Base-by-base conservation (phyloP, 2,888 invertebrate genomes). In the Eudasyphora cyanicolor region DNA sequence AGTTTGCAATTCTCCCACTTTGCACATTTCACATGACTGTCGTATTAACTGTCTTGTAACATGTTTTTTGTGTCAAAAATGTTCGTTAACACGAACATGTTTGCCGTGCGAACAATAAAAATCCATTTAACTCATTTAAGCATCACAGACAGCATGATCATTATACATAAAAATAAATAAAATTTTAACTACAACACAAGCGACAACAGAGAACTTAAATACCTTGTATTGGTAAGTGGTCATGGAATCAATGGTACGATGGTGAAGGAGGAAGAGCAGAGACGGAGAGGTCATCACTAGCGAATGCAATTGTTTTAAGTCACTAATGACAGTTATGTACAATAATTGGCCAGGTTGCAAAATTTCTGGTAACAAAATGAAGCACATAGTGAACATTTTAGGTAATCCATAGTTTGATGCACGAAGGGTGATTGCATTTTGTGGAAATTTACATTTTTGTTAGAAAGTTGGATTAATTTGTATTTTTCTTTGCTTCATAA, bases 121-220 rank as follows among this genome's bases (percentile, higher is more conserved):
- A 75, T 64, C 70, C 75, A 71, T 82, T 82, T 64, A 70, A 69
- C 35, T 77, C 60, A 60, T 74, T 69, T 38, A 77, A 77, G 45
- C 38, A 69, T 74, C 70, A 70, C 29, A 75, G 51, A 70, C 29
- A 75, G 51, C 42, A 64, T 67, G 60, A 38, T 70, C 38, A 62
- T 51, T 70, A 45, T 17, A 57, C 19, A 69, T 32, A 62, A 29
- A 29, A 45, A 32, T 21, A 45, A 62, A 45, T 29, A 29, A 42
- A 74, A 54, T n/a, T 42, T 38, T 42, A 24, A 67, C 17, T 38
- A 67, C 12, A 24, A 42, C 42, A 42, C n/a, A 38, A 24, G 38
- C 21, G 42, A 42, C 42, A 42, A 35, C 32, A 29, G 29, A 19
- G 27, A 57, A 57, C 57, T 57, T 57, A 57, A 57, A 24, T 57